Base-by-base conservation (phyloP, 1,140 invertebrate species). In the Pseudomyrmex pallidus region DNA sequence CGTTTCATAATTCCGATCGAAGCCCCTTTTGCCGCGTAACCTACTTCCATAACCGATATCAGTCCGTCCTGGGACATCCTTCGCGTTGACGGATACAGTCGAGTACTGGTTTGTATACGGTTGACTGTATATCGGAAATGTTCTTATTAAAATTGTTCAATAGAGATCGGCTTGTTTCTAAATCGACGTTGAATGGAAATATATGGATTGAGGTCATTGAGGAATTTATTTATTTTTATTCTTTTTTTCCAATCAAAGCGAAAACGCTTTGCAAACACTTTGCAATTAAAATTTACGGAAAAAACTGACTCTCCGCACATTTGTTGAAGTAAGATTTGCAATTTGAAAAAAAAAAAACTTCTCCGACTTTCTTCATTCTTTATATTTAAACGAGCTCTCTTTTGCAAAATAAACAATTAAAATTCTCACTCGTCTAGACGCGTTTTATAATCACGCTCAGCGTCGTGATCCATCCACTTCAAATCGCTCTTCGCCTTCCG, bases 391-490 rank as follows among this genome's bases (percentile, higher is more conserved):
- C 5, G 35, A 35, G 5, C 0, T 35, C 35, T 35, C 35, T 35
- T 35, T 35, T 5, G 35, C 5, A 35, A 35, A 7, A 35, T 35
- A 52, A 25, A 15, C 12, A 50, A 52, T 3, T 50, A 13, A 62
- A 73, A 15, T 15, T 72, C 87, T 88, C 57, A 88, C 87, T 85
- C 13, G n/a, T 52, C 13, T 46, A 0, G 57, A 12, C 35, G 17
- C 46, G 68, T 64, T 20, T 1, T 48, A 13, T n/a, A 46, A 83
- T 84, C 56, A 17, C 15, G 17, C 1, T 22, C 20, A 59, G 89
- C 85, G 22, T 56, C 82, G 17, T 86, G 85, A 67, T 92, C 90
- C 66, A 92, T 92, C 90, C 90, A 91, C 73, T 77, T 89, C 66
- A 92, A 91, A 59, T 91, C 87, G 20, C 91, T 68, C 25, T 86